Conservation (phyloP, 2,888 invertebrate genomes). For the Spicauda simplicius region DNA sequence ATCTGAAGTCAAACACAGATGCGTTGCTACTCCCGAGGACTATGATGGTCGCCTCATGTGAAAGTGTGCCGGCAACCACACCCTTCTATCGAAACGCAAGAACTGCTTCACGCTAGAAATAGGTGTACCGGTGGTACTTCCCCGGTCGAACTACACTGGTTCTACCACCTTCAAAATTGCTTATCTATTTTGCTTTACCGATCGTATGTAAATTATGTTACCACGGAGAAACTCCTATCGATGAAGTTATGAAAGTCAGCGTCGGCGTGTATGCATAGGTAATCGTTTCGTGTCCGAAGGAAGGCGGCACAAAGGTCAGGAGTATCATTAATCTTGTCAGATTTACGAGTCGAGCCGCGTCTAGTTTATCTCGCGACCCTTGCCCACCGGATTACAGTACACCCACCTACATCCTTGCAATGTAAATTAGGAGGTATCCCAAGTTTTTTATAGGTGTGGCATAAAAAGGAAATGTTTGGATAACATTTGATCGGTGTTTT, state of each 20-base stretch:
- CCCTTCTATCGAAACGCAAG: too few species aligned
- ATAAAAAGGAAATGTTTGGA: slow-evolving; percentile 16
- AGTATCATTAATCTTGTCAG: slow-evolving; percentile 72
- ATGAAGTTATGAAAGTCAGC: slow-evolving; percentile 17
- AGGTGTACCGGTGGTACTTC: too few species aligned
- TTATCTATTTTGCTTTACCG: too few species aligned
- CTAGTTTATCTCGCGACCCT: slow-evolving; percentile 64
- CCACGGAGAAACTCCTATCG: not conserved
- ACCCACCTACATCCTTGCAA: slow-evolving; percentile 36
- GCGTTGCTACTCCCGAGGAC: too few species aligned
- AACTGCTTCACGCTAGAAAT: too few species aligned
- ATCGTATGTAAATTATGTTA: not conserved
- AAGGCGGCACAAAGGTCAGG: slow-evolving; percentile 58
- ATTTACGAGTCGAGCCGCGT: slow-evolving; percentile 63
- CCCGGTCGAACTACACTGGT: too few species aligned
- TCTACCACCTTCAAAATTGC: too few species aligned
- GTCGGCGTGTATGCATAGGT: slow-evolving; percentile 50
- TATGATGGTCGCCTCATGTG: too few species aligned
- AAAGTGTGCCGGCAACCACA: too few species aligned
- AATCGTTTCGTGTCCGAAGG: slow-evolving; percentile 48
- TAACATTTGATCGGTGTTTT: not conserved
- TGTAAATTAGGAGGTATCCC: slow-evolving; percentile 32
- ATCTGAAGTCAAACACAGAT: too few species aligned
- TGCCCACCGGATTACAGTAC: slow-evolving; percentile 53
- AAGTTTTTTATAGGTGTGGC: slow-evolving; percentile 11